A percentile compares a stretch with the other conserved stretches of the same genome.
Conservation (phyloP, 2,113 vertebrate genomes). For the Enhydra lutris region DNA sequence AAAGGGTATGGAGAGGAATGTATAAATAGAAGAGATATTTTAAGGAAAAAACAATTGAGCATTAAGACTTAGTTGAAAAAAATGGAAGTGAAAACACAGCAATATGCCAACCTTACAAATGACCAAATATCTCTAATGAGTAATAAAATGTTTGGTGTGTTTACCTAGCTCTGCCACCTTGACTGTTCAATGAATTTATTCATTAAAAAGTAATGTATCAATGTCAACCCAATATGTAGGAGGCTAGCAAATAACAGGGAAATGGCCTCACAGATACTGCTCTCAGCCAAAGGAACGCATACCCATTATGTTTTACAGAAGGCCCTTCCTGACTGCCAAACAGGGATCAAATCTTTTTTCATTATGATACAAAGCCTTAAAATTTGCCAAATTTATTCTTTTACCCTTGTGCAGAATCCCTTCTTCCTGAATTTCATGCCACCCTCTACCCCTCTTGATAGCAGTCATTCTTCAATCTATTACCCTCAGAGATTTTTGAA, state of each 20-base stretch:
- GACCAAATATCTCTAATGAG: conserved; percentile 66
- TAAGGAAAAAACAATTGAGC: neutral
- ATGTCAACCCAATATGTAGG: conserved; percentile 2
- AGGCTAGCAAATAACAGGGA: conserved; percentile 9
- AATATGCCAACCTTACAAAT: conserved; percentile 58
- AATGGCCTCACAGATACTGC: neutral
- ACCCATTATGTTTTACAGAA: neutral
- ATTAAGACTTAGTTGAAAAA: conserved; percentile 14
- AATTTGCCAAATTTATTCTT: neutral
- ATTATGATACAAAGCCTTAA: neutral
- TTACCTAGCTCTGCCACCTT: conserved; percentile 56
- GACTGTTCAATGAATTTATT: conserved; percentile 54
- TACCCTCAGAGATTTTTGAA: neutral
- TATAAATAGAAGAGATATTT: neutral
- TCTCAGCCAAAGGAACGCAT: neutral
- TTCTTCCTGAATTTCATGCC: neutral
- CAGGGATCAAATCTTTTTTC: neutral
- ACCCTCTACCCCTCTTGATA: neutral
- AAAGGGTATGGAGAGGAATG: neutral
- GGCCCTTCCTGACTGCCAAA: neutral
- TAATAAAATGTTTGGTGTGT: conserved; percentile 53
- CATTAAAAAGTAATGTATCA: conserved; percentile 63
- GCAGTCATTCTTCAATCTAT: neutral
- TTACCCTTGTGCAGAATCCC: neutral
- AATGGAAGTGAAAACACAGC: conserved; percentile 44